These are phyloP conservation scores for Buceros bicornis DNA, from an alignment of 2,797 vertebrate genomes.

Conservation along the genomic window DNA sequence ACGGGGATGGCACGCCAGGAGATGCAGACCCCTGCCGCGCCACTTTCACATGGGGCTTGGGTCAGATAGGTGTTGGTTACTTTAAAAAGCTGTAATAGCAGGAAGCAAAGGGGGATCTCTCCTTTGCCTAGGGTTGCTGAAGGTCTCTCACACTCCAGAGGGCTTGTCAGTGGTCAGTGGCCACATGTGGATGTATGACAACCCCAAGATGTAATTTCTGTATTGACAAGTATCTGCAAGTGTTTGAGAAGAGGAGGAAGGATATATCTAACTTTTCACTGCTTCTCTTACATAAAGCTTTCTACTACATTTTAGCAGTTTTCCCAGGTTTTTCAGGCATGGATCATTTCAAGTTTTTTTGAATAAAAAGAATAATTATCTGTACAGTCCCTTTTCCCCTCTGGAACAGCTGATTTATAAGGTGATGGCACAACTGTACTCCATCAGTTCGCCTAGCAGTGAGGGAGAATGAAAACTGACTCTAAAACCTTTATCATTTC, in stretches of 20 bases:
- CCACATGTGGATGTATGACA: rapidly evolving
- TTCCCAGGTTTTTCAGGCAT: constrained; percentile 34
- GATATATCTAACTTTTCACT: not conserved
- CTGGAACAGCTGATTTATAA: constrained; percentile 66
- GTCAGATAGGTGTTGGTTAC: not conserved
- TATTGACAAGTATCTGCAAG: not conserved
- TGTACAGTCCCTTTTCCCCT: not conserved
- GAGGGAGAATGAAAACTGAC: constrained; percentile 43
- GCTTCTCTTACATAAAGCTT: constrained; percentile 10
- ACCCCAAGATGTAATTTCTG: not conserved
- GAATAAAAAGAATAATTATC: constrained; percentile 9
- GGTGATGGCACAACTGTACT: constrained; percentile 51
- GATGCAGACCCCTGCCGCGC: not conserved
- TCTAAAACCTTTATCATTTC: constrained; percentile 56
- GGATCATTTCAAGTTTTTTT: constrained; percentile 24
- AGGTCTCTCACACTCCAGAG: not conserved
- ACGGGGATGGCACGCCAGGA: not conserved
- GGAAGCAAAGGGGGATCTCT: not conserved
- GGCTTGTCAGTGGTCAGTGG: not conserved
- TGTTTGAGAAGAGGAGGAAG: not conserved
- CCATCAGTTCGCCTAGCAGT: constrained; percentile 25
- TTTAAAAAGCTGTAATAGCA: not conserved
- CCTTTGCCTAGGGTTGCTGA: not conserved
- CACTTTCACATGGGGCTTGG: not conserved
- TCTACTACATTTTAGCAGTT: constrained; percentile 9